These are phyloP conservation scores for Helicoverpa zea DNA, from an alignment of 1,140 invertebrate genomes.

Conservation along the genomic window DNA sequence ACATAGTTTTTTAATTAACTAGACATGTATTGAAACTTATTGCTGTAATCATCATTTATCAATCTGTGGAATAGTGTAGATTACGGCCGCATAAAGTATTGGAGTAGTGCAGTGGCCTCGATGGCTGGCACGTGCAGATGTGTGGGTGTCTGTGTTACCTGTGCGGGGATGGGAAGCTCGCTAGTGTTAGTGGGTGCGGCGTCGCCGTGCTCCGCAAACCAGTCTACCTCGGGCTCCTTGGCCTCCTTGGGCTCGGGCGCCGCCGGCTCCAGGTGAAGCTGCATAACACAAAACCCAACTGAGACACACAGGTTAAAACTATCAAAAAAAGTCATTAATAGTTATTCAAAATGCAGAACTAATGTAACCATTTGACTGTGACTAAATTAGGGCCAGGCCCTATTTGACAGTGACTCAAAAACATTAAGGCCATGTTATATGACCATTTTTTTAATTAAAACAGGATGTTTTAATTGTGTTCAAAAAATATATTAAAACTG, in stretches of 20 bases:
- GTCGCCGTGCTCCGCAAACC: constrained; percentile 78
- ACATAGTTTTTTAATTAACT: too few species aligned
- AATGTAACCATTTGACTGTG: too few species aligned
- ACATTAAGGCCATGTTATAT: too few species aligned
- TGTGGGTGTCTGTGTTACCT: constrained; percentile 72
- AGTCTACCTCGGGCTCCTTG: constrained; percentile 81
- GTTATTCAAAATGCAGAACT: too few species aligned
- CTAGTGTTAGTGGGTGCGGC: constrained; percentile 74
- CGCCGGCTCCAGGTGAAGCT: constrained; percentile 77
- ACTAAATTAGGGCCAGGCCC: too few species aligned
- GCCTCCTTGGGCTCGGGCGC: constrained; percentile 68
- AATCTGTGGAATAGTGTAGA: too few species aligned
- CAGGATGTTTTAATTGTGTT: too few species aligned
- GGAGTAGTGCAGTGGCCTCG: background rate
- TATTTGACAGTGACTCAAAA: too few species aligned
- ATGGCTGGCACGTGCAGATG: background rate
- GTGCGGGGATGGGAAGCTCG: constrained; percentile 66
- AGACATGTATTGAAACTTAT: too few species aligned
- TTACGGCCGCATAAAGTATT: background rate
- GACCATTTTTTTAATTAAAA: too few species aligned
- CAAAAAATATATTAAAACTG: too few species aligned
- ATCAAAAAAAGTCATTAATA: background rate
- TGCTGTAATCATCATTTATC: too few species aligned
- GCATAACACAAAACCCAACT: constrained; percentile 3
- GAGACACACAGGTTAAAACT: background rate